Base-by-base conservation (phyloP, 2,888 invertebrate species). In the Heliconius cydno region DNA sequence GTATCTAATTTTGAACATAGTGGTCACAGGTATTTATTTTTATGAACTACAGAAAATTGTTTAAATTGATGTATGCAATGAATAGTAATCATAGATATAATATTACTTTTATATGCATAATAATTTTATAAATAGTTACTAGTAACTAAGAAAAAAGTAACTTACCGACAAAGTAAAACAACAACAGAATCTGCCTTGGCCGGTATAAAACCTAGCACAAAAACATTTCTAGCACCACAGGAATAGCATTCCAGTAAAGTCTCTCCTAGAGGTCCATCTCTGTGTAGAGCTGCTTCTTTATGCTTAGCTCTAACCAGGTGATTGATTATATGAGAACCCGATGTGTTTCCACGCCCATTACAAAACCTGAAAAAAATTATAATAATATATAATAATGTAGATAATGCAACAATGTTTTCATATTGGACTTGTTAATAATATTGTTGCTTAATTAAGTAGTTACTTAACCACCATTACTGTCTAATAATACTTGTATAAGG, bases 131-230 rank as follows among this genome's bases (percentile, higher is more conserved):
- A 19, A 52, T 19, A 7, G 7, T 10, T 22, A 60, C 57, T 3
- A n/a, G 19, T 41, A 22, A 30, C 41, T 22, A 34, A n/a, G 19
- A 28, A 79, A 38, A 70, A 46, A 46, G 7, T 65, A 25, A 34
- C 91, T 89, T 86, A 96, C 96, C 99, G 96, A 90, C 99, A 99
- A 6, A 99, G 96, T 78, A 99, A 94, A 3, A 99, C 99, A 25
- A 99, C 99, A 78, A 99, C 99, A 0, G 99, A 99, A 92, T 99
- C 99, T 1, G 99, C 99, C 93, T 99, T 99, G 41, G 99, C 99
- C 0, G 99, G 99, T 88, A 99, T 99, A 90, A 99, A 99, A 74
- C 99, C 99, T 84, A 99, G 96, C 63, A 99, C 98, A 93, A 99
- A 99, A 0, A 99, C 99, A 93, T 99, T 99, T 78, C 99, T 96